Conservation (phyloP, 2,113 vertebrate species). For the Hemiscyllium ocellatum region DNA sequence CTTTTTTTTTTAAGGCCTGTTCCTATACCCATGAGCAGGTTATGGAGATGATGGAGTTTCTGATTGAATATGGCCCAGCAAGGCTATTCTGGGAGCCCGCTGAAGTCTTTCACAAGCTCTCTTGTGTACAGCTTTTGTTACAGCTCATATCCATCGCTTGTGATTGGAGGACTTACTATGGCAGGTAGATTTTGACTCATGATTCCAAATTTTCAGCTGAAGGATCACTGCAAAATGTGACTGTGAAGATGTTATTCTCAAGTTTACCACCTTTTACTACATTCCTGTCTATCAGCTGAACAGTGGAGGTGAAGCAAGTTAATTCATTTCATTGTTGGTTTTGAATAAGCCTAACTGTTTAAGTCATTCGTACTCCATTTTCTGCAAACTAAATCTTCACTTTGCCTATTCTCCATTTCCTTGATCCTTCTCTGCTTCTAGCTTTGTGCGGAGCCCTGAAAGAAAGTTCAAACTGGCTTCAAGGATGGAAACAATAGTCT, state of each 20-base stretch:
- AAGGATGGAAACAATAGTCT: no score
- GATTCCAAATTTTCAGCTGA: background rate
- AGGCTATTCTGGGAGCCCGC: constrained; percentile 95
- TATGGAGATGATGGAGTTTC: constrained; percentile 98
- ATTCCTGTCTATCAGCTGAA: background rate
- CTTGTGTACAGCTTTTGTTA: constrained; percentile 89
- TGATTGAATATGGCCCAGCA: constrained; percentile 87
- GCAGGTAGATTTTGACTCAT: constrained; percentile 63
- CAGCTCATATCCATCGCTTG: constrained; percentile 96
- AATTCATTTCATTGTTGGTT: background rate
- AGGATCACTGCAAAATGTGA: background rate
- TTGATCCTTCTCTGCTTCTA: background rate
- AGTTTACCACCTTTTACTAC: background rate
- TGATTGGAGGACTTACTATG: constrained; percentile 97
- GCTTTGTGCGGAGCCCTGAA: background rate
- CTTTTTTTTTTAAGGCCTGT: constrained; percentile 64
- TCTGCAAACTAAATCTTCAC: background rate
- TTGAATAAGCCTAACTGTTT: background rate
- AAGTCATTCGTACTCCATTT: background rate
- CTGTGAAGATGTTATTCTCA: background rate
- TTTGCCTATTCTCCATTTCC: background rate
- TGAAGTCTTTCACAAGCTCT: constrained; percentile 91
- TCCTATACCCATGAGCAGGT: constrained; percentile 93
- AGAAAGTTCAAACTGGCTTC: background rate
- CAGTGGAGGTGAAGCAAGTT: background rate